These are phyloP conservation scores for Adelognathus sp. DNA, from an alignment of 2,888 invertebrate species.

Conservation along the genomic window DNA sequence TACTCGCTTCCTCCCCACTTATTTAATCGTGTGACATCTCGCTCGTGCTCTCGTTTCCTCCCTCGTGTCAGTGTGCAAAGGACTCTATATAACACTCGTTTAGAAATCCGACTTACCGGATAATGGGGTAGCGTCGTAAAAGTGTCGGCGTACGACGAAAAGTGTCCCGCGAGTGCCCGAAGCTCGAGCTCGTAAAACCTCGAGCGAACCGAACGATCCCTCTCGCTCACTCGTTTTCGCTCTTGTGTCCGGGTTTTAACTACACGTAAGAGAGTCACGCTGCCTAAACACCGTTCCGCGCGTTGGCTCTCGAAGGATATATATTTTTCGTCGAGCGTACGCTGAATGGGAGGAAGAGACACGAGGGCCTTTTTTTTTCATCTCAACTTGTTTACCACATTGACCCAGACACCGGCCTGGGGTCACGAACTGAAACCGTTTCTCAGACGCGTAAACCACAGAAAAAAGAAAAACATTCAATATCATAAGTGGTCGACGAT, in stretches of 20 bases:
- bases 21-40: neutral
- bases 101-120: constrained; percentile 36
- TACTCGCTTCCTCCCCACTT: neutral
- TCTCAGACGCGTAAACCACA: neutral
- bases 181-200: constrained; percentile 33
- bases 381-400: neutral
- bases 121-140: constrained; percentile 37
- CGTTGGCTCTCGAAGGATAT: constrained; percentile 38
- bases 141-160: constrained; percentile 30
- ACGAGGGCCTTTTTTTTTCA: neutral
- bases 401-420: neutral
- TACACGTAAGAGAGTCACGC: neutral
- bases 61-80: neutral
- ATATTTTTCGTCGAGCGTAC: constrained; percentile 8
- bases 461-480: neutral
- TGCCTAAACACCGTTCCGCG: constrained; percentile 25
- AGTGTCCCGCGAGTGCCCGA: constrained; percentile 31
- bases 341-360: neutral
- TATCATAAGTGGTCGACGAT: neutral
- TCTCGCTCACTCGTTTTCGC: constrained; percentile 21
- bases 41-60: neutral
- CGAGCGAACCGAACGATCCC: constrained; percentile 10
- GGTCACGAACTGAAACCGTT: neutral
- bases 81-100: constrained; percentile 3
- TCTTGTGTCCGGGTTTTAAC: neutral